These are phyloP conservation scores for Eidolon dupreanum DNA, from an alignment of 2,797 vertebrate species.

Conservation along the genomic window DNA sequence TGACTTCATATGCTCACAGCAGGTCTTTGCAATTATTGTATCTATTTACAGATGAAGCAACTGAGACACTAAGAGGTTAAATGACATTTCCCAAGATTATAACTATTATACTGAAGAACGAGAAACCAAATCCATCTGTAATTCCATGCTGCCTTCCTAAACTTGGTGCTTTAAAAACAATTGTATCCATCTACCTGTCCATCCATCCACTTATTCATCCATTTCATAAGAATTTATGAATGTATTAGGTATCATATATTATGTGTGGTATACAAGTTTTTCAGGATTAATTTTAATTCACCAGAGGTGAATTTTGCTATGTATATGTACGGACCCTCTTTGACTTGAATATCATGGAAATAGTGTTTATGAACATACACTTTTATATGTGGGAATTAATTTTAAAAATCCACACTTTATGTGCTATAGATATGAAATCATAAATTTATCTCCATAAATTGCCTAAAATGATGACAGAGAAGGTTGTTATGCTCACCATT, in stretches of 20 bases:
- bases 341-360: constrained; percentile 23
- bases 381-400: constrained; percentile 37
- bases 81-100: constrained; percentile 35
- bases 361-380: constrained; percentile 4
- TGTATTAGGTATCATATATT: neutral
- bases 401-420: neutral
- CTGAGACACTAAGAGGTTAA: neutral
- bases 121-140: neutral
- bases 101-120: neutral
- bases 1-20: neutral
- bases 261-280: neutral
- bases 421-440: neutral
- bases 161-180: neutral
- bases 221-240: constrained; percentile 2
- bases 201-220: neutral
- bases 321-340: neutral
- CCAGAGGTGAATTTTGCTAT: neutral
- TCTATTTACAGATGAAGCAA: neutral
- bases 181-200: neutral
- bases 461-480: constrained; percentile 18
- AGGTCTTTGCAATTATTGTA: neutral
- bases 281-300: constrained; percentile 36
- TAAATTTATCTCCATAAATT: constrained; percentile 46
- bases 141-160: neutral
- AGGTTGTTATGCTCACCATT: neutral